These are phyloP conservation scores for Vombatus ursinus DNA, from an alignment of 2,113 vertebrate species.

Conservation along the genomic window DNA sequence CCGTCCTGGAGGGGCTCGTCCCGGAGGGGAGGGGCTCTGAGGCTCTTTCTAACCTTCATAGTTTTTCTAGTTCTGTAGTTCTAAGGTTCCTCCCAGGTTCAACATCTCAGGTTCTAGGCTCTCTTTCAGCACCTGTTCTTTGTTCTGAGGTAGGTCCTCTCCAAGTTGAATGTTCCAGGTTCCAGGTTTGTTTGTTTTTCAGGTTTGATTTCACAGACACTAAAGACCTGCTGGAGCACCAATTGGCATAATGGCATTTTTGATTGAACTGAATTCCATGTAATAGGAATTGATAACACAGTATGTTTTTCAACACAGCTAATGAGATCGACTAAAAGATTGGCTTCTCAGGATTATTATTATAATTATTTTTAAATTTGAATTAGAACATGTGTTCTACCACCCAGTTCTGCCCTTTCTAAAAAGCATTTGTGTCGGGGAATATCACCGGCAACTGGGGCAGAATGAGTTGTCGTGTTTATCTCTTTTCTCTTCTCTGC, in stretches of 20 bases:
- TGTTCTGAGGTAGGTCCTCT: background rate
- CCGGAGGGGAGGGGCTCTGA: too few species aligned
- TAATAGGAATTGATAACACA: background rate
- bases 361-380: background rate
- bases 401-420: background rate
- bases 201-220: background rate
- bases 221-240: background rate
- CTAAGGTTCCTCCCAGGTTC: background rate
- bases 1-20: background rate
- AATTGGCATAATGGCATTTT: background rate
- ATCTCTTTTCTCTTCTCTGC: background rate
- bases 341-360: background rate
- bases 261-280: background rate
- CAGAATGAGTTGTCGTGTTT: background rate
- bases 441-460: background rate
- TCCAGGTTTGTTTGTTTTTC: background rate
- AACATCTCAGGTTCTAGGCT: background rate
- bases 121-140: background rate
- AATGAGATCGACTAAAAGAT: background rate
- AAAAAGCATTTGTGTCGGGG: background rate
- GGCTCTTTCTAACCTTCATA: background rate
- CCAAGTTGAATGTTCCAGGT: background rate
- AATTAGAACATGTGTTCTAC: background rate
- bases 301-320: background rate
- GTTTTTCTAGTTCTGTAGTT: background rate